Conservation (phyloP, 2,888 invertebrate species). For the Caenorhabditis japonica region DNA sequence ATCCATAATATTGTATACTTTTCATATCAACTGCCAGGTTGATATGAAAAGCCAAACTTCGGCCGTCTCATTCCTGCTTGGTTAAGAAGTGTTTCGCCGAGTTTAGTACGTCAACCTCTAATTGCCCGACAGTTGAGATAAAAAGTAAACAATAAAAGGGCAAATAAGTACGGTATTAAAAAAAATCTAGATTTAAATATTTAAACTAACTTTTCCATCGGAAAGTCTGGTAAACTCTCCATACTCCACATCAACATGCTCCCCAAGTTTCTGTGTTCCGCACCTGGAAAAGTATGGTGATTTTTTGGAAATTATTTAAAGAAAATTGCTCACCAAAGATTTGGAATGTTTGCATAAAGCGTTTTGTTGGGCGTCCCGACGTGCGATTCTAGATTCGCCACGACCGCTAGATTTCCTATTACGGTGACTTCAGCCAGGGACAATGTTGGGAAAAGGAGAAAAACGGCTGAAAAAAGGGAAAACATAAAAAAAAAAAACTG, state of each 20-base stretch:
- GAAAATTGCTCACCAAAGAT: constrained; percentile 49
- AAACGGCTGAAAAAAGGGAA: constrained; percentile 6
- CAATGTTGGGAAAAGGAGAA: constrained; percentile 7
- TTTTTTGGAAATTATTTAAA: background rate
- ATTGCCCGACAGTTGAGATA: too few species aligned
- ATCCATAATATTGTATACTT: too few species aligned
- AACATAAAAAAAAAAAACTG: background rate
- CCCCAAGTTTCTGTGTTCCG: constrained; percentile 57
- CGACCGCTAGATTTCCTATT: constrained; percentile 59
- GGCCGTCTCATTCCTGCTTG: too few species aligned
- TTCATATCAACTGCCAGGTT: too few species aligned
- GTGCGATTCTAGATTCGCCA: constrained; percentile 49
- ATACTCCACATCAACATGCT: constrained; percentile 54
- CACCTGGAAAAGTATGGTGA: constrained; percentile 56
- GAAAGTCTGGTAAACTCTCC: constrained; percentile 57
- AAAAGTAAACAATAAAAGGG: too few species aligned
- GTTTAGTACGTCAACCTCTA: too few species aligned
- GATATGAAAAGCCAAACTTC: too few species aligned
- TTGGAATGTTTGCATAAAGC: constrained; percentile 49
- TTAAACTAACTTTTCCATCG: constrained; percentile 52
- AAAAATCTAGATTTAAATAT: too few species aligned
- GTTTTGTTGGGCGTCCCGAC: constrained; percentile 42
- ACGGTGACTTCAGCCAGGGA: constrained; percentile 42
- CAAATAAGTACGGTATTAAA: too few species aligned
- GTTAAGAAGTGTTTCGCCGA: too few species aligned